Conservation (phyloP, 2,797 vertebrate genomes). For the Clarias fuscus region DNA sequence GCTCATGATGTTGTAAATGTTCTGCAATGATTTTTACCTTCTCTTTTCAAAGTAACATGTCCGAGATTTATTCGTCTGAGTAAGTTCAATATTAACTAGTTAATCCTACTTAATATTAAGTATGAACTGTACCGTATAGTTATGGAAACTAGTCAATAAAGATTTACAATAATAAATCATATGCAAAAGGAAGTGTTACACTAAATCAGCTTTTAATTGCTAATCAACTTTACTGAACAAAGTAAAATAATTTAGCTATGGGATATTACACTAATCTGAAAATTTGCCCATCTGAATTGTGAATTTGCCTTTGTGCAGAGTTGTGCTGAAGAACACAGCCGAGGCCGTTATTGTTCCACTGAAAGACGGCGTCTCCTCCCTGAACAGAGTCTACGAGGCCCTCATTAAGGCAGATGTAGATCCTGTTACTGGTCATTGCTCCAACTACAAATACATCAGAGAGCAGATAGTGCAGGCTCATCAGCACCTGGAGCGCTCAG, state of each 20-base stretch:
- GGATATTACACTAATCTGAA: no score
- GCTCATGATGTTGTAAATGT: no score
- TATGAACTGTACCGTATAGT: no score
- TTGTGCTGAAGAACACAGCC: background rate
- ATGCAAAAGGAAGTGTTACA: no score
- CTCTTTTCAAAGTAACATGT: background rate
- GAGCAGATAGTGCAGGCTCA: conserved; percentile 1
- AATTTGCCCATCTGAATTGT: background rate
- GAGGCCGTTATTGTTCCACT: background rate
- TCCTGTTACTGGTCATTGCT: background rate
- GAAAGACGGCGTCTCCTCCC: background rate
- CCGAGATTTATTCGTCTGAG: background rate
- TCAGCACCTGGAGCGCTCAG: background rate
- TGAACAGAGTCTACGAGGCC: background rate
- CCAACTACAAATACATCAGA: background rate
- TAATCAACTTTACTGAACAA: no score
- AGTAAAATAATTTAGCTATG: no score
- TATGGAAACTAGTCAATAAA: background rate
- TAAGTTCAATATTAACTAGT: background rate
- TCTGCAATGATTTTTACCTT: background rate
- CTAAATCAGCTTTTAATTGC: no score
- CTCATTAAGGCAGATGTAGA: background rate
- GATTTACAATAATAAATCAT: background rate
- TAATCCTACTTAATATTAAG: no score
- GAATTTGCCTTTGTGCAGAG: background rate